Base-by-base conservation (phyloP, 2,113 vertebrate species). In the Pterocles orientalis region DNA sequence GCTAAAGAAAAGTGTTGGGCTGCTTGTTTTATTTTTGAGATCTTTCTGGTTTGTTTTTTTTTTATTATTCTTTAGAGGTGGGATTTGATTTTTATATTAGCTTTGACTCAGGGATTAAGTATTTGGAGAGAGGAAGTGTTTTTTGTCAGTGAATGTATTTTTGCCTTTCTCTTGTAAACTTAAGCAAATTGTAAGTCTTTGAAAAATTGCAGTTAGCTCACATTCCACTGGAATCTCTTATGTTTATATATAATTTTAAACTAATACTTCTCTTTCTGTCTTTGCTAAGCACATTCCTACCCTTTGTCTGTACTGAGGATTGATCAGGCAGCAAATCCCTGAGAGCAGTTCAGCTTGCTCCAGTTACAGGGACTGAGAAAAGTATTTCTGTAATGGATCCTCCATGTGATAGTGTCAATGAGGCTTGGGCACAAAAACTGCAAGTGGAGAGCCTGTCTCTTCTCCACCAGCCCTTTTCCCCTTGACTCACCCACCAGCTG, bases 121-220 rank as follows among this genome's bases (percentile, higher is more conserved):
- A 82, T 94, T 91, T 56, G 28, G n/a, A 61, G 25, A 83, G 64
- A 70, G 47, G 28, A 85, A 50, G 48, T 70, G 24, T 1, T 13
- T 50, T 91, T 73, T 75, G 60, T 64, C 61, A 85, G 24, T 70
- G 62, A 19, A 65, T 85, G 19, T 87, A 45, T 39, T 91, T 57
- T 79, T 91, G 28, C 66, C 28, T 89, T 94, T 90, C 41, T 94
- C 25, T 39, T 89, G 87, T 64, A 84, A 78, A 81, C 88, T 9
- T 78, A 36, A 33, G 14, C 34, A 80, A 88, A 73, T 47, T 64
- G 2, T 53, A 79, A 66, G 33, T 19, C 51, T 82, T 65, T 41
- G 47, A 77, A 92, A 94, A 86, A 47, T 48, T 72, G 14, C 36
- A 53, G 34, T 79, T 70, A 85, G 31, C 25, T 66, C n/a, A 57